These are phyloP conservation scores for Sparidentex hasta DNA, from an alignment of 2,797 vertebrate genomes.

Conservation along the genomic window DNA sequence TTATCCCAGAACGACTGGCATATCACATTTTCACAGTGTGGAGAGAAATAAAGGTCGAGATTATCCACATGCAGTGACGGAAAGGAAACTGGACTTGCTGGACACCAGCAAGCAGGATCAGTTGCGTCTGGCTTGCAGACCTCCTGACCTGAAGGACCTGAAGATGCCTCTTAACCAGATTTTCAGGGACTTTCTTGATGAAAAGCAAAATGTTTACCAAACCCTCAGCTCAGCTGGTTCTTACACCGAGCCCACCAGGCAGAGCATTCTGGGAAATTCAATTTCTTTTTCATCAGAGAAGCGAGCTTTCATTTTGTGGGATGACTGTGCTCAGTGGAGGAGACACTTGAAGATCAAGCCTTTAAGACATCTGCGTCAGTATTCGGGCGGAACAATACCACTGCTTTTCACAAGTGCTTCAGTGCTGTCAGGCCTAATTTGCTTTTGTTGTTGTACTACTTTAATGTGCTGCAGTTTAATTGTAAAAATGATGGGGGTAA, in stretches of 20 bases:
- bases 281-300: constrained; percentile 64
- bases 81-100: neutral
- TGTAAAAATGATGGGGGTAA: too few relatives aligned
- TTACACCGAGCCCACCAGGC: constrained; percentile 15
- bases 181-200: constrained; percentile 31
- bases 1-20: constrained; percentile 11
- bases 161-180: constrained; percentile 1
- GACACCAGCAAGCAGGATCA: constrained; percentile 2
- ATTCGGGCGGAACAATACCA: constrained; percentile 9
- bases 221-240: constrained; percentile 12
- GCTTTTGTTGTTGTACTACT: neutral
- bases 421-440: too few relatives aligned
- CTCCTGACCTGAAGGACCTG: constrained; percentile 1
- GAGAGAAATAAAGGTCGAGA: constrained; percentile 1
- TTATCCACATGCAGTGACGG: neutral
- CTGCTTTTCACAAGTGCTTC: neutral
- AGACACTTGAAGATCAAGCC: constrained; percentile 63
- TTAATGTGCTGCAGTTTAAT: neutral
- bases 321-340: constrained; percentile 28
- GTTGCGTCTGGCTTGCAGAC: constrained; percentile 4
- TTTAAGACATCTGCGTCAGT: constrained; percentile 8
- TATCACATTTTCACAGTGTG: neutral
- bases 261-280: constrained; percentile 55
- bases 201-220: constrained; percentile 61
- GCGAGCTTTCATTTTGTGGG: constrained; percentile 57